A percentile compares a stretch with the other conserved stretches of the same genome.
These are phyloP conservation scores for Hirtodrosophila cameraria DNA, from an alignment of 2,888 invertebrate species.

Conservation along the genomic window DNA sequence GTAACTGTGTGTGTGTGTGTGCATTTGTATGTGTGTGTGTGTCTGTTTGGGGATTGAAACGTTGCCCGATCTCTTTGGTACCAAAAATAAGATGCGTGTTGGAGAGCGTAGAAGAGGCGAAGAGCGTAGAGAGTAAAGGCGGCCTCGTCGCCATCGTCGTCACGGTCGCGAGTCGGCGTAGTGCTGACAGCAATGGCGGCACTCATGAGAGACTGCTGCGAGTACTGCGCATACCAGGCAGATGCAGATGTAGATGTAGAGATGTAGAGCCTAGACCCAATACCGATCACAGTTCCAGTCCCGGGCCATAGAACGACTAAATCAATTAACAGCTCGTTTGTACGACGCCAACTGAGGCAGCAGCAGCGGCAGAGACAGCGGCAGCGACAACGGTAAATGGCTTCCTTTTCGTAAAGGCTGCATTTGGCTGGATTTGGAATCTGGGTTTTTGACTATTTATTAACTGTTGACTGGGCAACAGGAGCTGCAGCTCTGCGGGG, in stretches of 20 bases:
- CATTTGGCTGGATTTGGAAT: conserved; percentile 51
- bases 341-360: conserved; percentile 51
- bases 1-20: conserved; percentile 19
- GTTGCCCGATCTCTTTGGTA: conserved; percentile 57
- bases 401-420: conserved; percentile 42
- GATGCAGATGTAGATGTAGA: background rate
- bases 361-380: conserved; percentile 16
- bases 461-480: conserved; percentile 69
- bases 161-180: conserved; percentile 66
- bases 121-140: conserved; percentile 21
- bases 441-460: conserved; percentile 61
- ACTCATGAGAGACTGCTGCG: conserved; percentile 51
- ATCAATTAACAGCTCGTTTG: conserved; percentile 78
- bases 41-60: conserved; percentile 66
- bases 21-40: conserved; percentile 17
- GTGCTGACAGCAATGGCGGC: conserved; percentile 78
- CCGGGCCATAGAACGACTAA: conserved; percentile 62
- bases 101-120: conserved; percentile 20
- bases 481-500: conserved; percentile 29
- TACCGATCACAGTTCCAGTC: conserved; percentile 10
- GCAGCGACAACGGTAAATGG: background rate
- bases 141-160: conserved; percentile 53
- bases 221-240: background rate
- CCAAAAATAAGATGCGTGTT: conserved; percentile 35
- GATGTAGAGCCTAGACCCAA: conserved; percentile 3